These are phyloP conservation scores for Leptopilina boulardi DNA, from an alignment of 1,140 invertebrate species.

Conservation along the genomic window DNA sequence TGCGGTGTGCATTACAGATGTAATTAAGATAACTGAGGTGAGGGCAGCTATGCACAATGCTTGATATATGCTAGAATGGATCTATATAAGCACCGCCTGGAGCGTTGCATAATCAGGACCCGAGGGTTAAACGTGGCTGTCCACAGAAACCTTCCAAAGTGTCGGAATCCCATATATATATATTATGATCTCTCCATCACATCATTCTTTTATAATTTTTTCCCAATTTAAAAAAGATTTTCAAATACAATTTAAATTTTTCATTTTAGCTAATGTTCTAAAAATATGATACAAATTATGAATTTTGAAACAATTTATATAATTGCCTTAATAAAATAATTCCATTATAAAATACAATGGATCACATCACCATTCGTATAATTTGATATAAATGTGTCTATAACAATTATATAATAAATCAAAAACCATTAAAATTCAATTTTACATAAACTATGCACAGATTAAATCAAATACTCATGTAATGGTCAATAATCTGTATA, in stretches of 20 bases:
- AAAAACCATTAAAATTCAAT: no score
- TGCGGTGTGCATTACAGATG: slow-evolving; percentile 74
- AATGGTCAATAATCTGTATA: background rate
- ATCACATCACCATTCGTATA: no score
- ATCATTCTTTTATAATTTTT: slow-evolving; percentile 34
- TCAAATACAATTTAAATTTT: no score
- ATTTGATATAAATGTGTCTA: no score
- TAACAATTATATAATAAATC: no score
- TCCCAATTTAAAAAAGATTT: slow-evolving; percentile 39
- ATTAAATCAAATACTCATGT: background rate
- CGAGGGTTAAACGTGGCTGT: slow-evolving; percentile 53
- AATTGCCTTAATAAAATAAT: no score
- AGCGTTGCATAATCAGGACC: slow-evolving; percentile 57
- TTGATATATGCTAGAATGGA: slow-evolving; percentile 67
- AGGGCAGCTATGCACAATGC: slow-evolving; percentile 73
- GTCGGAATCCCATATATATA: slow-evolving; percentile 39
- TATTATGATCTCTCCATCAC: slow-evolving; percentile 26
- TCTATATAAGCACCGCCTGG: slow-evolving; percentile 52
- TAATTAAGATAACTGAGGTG: slow-evolving; percentile 76
- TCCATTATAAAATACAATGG: no score
- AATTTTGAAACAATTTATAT: no score
- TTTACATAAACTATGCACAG: no score
- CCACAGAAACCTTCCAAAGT: slow-evolving; percentile 58
- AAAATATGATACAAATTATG: no score
- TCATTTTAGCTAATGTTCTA: no score